A percentile compares a stretch with the other conserved stretches of the same genome.
Evolutionary conservation across 2,797 vertebrate species (phyloP).

Genomic region (Clamator glandarius): DNA sequence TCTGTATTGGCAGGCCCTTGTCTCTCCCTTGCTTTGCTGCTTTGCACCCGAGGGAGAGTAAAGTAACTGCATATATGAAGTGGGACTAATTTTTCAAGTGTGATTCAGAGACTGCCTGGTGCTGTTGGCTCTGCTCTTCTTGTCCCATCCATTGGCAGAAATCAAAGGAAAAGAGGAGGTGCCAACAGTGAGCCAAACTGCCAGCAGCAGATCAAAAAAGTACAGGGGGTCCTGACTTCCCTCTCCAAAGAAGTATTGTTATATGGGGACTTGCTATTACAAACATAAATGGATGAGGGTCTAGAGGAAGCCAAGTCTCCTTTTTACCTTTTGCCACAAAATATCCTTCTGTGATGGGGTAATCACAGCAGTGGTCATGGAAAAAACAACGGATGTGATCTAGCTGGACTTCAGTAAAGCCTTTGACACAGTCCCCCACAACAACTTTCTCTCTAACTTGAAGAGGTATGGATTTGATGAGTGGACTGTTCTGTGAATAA

Average conservation of each 20-base stretch:
- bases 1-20: not conserved
- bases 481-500: too few relatives aligned
- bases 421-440: too few relatives aligned
- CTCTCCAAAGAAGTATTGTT: not conserved
- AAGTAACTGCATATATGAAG: not conserved
- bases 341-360: too few relatives aligned
- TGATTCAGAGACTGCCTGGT: not conserved
- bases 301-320: not conserved
- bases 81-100: not conserved
- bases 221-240: not conserved
- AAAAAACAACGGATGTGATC: too few relatives aligned
- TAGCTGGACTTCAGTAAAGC: too few relatives aligned
- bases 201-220: not conserved
- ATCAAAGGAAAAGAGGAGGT: not conserved
- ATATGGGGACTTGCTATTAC: not conserved
- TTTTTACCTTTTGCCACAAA: not conserved
- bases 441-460: too few relatives aligned
- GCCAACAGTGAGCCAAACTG: rapidly evolving
- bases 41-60: not conserved
- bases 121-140: not conserved
- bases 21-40: not conserved
- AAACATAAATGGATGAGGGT: not conserved
- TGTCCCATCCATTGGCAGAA: not conserved
- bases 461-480: too few relatives aligned
- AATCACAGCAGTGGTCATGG: too few relatives aligned